These are phyloP conservation scores for Aproaerema taeniolella DNA, from an alignment of 2,888 invertebrate species.

Conservation along the genomic window DNA sequence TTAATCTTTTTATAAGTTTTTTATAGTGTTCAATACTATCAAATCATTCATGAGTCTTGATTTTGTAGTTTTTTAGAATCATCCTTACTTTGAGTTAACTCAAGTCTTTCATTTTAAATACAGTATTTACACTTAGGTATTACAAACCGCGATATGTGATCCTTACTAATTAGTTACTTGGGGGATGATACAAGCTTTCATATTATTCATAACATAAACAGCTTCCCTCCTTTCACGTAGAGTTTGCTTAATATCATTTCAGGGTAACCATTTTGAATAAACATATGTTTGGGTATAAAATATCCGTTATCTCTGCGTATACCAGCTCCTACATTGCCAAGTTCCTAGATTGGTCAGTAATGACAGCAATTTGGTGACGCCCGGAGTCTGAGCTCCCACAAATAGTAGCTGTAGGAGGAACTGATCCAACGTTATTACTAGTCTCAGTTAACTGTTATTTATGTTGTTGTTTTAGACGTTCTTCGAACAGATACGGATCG, in stretches of 20 bases:
- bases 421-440: constrained; percentile 39
- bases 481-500: constrained; percentile 10
- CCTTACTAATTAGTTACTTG: too few relatives aligned
- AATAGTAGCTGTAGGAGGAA: constrained; percentile 23
- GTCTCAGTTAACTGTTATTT: constrained; percentile 39
- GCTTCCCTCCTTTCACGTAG: too few relatives aligned
- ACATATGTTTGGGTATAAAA: constrained; percentile 13
- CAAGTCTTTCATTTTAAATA: background rate
- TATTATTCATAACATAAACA: too few relatives aligned
- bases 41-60: too few relatives aligned
- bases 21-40: too few relatives aligned
- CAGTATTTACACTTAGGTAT: too few relatives aligned
- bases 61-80: constrained; percentile 1
- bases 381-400: constrained; percentile 28
- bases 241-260: too few relatives aligned
- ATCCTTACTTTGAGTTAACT: background rate
- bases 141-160: too few relatives aligned
- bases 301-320: constrained; percentile 14
- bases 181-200: too few relatives aligned
- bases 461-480: constrained; percentile 29
- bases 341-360: constrained; percentile 32
- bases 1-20: too few relatives aligned
- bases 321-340: constrained; percentile 20
- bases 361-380: constrained; percentile 39
- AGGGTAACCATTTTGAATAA: constrained; percentile 8